phyloP scores from a whole-genome alignment of 2,797 vertebrate species.

The Propithecus perrieri region DNA sequence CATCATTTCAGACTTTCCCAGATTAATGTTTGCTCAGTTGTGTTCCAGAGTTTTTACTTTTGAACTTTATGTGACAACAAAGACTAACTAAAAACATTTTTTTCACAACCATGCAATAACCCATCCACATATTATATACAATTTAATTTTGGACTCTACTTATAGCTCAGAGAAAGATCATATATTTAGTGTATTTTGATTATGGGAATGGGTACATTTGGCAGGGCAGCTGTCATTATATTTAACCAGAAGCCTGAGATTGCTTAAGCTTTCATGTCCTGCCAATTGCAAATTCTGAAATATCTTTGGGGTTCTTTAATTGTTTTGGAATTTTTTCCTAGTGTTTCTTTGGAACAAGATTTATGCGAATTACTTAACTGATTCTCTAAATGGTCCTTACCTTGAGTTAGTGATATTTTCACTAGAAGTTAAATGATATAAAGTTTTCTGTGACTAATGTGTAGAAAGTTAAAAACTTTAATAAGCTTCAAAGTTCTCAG shows the following conservation, averaged over 20 bases:
- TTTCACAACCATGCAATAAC: not conserved
- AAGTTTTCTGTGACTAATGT: not conserved
- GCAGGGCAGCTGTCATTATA: not conserved
- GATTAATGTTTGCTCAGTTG: not conserved
- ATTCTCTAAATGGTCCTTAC: not conserved
- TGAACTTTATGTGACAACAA: not conserved
- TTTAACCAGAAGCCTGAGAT: not conserved
- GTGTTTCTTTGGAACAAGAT: not conserved
- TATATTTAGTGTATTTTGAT: not conserved
- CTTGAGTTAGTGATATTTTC: not conserved
- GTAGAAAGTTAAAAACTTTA: not conserved
- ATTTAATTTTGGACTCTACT: not conserved
- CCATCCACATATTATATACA: not conserved
- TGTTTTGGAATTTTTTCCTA: not conserved
- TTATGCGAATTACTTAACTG: not conserved
- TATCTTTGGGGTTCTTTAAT: not conserved
- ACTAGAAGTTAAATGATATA: not conserved
- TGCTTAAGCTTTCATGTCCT: not conserved
- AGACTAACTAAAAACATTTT: not conserved
- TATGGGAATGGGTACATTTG: not conserved
- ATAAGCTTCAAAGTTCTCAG: not conserved
- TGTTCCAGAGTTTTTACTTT: not conserved
- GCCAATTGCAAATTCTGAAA: not conserved
- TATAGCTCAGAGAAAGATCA: not conserved
- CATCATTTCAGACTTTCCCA: not conserved